Base-by-base conservation (phyloP, 2,113 vertebrate species). In the Lethenteron camtschaticum region DNA sequence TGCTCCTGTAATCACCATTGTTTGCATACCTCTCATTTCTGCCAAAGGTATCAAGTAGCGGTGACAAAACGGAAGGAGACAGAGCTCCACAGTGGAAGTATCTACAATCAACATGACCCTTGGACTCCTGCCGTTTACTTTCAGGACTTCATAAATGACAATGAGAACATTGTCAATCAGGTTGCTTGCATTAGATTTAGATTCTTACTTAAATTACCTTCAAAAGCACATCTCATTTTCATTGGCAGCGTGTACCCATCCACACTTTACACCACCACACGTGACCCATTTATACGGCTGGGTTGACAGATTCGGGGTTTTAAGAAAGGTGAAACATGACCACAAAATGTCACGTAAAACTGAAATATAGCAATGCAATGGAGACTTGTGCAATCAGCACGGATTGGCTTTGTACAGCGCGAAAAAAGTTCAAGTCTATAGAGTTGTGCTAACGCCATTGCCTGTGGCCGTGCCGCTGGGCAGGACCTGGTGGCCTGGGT, bases 401-500 rank as follows among this genome's bases (percentile, higher is more conserved):
- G 63, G 24, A 16, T 66, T 66, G 63, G n/a, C 9, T 9, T 66
- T 66, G 63, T n/a, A 66, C n/a, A 66, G 24, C 24, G 10, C n/a
- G 9, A 24, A 16, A 66, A 11, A 16, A n/a, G 24, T 9, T 16
- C 24, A n/a, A 16, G 63, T 16, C 24, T 16, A 16, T 63, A 10
- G 24, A 66, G n/a, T 66, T 66, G 24, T 66, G n/a, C 24, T 66
- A 66, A 16, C n/a, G 10, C 10, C 24, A 16, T 66, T 9, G n/a
- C 24, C 24, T 24, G 24, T 24, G n/a, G 8, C n/a, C 24, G n/a
- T 16, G n/a, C 63, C 24, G n/a, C 9, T 24, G n/a, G n/a, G 9
- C 71, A 96, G 92, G 92, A 97, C 74, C 77, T 96, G 78, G 92
- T 97, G 69, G 89, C 91, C 79, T 97, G 91, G 92, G 86, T 94